These are phyloP conservation scores for Chromis chromis DNA, from an alignment of 2,797 vertebrate species.

Conservation along the genomic window DNA sequence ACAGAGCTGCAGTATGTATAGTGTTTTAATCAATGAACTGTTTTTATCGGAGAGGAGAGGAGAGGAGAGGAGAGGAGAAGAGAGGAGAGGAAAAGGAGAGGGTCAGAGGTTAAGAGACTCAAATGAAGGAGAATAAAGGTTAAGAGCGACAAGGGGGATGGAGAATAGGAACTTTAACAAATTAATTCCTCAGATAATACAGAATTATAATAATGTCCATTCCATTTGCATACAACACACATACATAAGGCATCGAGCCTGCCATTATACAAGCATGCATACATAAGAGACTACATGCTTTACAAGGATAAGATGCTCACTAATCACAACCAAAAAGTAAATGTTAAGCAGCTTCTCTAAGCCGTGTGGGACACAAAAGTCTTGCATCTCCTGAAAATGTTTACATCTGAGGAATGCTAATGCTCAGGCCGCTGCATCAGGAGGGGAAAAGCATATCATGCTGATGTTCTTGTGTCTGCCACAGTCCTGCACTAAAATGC, in stretches of 20 bases:
- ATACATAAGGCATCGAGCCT: not conserved
- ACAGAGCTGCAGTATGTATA: constrained; percentile 3
- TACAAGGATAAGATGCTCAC: constrained; percentile 8
- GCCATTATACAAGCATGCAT: not conserved
- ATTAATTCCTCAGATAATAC: constrained; percentile 27
- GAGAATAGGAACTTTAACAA: constrained; percentile 4
- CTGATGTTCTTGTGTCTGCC: constrained; percentile 29
- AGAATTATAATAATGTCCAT: constrained; percentile 22
- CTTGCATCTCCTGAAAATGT: constrained; percentile 23
- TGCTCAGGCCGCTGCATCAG: constrained; percentile 10
- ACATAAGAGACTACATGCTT: not conserved
- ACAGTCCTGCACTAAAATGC: constrained; percentile 16
- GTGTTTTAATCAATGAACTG: constrained; percentile 32
- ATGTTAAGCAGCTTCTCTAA: constrained; percentile 32
- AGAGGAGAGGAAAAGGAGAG: not conserved
- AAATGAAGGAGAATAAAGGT: constrained; percentile 27
- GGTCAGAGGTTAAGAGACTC: constrained; percentile 27
- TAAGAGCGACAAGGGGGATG: not conserved
- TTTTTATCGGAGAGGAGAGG: constrained; percentile 9
- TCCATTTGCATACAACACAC: constrained; percentile 27
- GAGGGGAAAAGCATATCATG: constrained; percentile 18
- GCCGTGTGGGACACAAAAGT: constrained; percentile 10
- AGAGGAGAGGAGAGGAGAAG: not conserved
- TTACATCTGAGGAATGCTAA: constrained; percentile 10
- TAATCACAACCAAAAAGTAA: not conserved